These are phyloP conservation scores for Malthinus flaveolus DNA, from an alignment of 2,888 invertebrate genomes.

Conservation along the genomic window DNA sequence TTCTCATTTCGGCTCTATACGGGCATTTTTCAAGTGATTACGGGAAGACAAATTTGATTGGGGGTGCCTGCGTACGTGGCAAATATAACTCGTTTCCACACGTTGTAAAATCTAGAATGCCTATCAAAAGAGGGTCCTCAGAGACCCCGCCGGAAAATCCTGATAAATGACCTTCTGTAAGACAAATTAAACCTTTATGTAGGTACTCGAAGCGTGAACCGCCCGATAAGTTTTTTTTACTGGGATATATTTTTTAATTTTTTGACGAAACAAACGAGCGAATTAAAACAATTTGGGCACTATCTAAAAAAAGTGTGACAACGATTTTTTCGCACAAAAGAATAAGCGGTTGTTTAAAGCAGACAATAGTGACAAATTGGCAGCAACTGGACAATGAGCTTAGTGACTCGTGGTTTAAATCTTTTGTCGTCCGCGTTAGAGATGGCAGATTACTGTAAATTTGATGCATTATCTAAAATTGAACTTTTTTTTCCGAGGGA, in stretches of 20 bases:
- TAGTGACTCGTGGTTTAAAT: constrained; percentile 26
- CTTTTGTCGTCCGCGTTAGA: constrained; percentile 29
- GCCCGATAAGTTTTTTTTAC: too few species aligned
- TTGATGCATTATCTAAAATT: constrained; percentile 28
- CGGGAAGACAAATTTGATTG: too few species aligned
- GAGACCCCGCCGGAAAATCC: too few species aligned
- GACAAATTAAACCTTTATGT: too few species aligned
- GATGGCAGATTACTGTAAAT: constrained; percentile 29
- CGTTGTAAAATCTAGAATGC: too few species aligned
- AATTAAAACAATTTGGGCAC: background rate
- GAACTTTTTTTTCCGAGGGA: constrained; percentile 12
- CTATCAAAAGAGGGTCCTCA: too few species aligned
- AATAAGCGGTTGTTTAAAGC: constrained; percentile 26
- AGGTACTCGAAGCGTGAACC: too few species aligned
- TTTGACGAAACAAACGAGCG: background rate
- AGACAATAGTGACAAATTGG: constrained; percentile 32
- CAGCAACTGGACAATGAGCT: constrained; percentile 27
- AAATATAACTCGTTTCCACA: too few species aligned
- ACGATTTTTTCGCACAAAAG: constrained; percentile 21
- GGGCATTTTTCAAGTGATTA: too few species aligned
- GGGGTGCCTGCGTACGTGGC: too few species aligned
- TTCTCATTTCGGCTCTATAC: too few species aligned
- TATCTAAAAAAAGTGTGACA: constrained; percentile 16
- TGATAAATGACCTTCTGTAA: too few species aligned
- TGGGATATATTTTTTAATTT: background rate